Percentiles rank a stretch among this genome's conserved stretches.
Evolutionary conservation across 2,888 invertebrate genomes (phyloP).

Genomic region (Timema podura): DNA sequence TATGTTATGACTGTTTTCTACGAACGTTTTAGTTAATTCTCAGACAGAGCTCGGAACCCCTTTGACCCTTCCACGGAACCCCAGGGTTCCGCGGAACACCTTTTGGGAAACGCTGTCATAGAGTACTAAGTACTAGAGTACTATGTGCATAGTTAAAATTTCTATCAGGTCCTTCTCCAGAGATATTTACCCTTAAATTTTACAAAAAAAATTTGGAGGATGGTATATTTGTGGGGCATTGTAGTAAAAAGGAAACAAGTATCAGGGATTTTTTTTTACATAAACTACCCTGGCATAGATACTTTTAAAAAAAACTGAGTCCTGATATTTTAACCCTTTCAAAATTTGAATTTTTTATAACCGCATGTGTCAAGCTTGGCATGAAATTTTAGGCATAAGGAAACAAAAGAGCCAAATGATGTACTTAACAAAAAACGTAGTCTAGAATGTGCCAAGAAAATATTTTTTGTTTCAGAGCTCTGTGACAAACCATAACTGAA

Average conservation of each 20-base stretch:
- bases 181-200: too few relatives aligned
- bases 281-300: not conserved
- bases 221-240: not conserved
- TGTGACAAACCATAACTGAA: conserved; percentile 11
- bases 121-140: too few relatives aligned
- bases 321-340: not conserved
- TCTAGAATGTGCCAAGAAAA: not conserved
- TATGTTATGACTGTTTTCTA: too few relatives aligned
- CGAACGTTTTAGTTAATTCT: too few relatives aligned
- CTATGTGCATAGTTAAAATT: not conserved
- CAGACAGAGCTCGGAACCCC: too few relatives aligned
- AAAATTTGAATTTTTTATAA: not conserved
- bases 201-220: not conserved
- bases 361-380: not conserved
- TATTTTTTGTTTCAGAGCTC: not conserved
- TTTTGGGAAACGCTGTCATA: too few relatives aligned
- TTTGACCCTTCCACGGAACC: too few relatives aligned
- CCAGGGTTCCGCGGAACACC: too few relatives aligned
- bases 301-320: not conserved
- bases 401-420: not conserved
- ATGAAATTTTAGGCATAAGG: too few relatives aligned
- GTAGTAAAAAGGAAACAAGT: not conserved
- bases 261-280: not conserved
- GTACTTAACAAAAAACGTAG: not conserved
- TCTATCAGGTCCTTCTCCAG: too few relatives aligned